Evolutionary conservation across 1,140 invertebrate species (phyloP).

Genomic region (Drosophila grimshawi): DNA sequence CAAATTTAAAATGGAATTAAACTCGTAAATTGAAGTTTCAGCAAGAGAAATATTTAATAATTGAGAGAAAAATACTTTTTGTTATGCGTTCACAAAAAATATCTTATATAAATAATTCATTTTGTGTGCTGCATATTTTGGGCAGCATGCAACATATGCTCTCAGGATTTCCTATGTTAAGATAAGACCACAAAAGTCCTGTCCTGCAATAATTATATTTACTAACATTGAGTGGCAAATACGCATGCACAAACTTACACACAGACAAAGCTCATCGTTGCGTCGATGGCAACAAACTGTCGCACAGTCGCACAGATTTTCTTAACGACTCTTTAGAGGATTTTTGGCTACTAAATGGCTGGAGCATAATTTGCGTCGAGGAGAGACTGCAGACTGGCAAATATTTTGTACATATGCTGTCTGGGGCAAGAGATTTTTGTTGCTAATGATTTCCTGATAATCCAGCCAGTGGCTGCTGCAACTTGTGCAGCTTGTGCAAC

Average conservation of each 20-base stretch:
- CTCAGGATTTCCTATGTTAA: neutral
- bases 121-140: constrained; percentile 1
- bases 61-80: too few relatives aligned
- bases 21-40: too few relatives aligned
- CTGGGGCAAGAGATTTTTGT: constrained; percentile 28
- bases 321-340: constrained; percentile 68
- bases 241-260: constrained; percentile 8
- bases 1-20: too few relatives aligned
- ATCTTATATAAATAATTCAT: neutral
- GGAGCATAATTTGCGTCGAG: constrained; percentile 66
- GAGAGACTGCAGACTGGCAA: constrained; percentile 30
- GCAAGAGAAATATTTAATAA: too few relatives aligned
- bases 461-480: constrained; percentile 31
- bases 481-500: constrained; percentile 37
- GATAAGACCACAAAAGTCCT: constrained; percentile 38
- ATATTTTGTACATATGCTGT: constrained; percentile 71
- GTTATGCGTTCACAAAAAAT: too few relatives aligned
- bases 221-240: constrained; percentile 29
- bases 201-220: constrained; percentile 36
- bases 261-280: constrained; percentile 52
- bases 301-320: constrained; percentile 76
- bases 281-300: constrained; percentile 44
- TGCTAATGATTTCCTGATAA: constrained; percentile 82
- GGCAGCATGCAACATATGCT: constrained; percentile 7
- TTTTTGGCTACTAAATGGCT: constrained; percentile 52